Base-by-base conservation (phyloP, 37 sponge, comb jelly and placozoan genomes). In the Chondrosia reniformis region DNA sequence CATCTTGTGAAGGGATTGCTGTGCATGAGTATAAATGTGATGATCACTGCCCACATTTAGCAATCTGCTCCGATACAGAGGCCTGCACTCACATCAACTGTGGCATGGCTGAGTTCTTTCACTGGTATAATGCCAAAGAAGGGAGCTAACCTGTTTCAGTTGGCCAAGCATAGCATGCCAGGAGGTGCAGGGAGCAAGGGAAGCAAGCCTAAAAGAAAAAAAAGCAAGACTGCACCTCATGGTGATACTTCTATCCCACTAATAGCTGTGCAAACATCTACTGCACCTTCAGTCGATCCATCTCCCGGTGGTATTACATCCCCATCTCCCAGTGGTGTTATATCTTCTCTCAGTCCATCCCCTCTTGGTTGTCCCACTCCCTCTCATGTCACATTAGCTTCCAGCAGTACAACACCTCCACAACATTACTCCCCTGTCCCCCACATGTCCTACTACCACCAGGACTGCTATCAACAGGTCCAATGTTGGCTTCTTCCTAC, bases 171-270 rank as follows among this genome's bases (percentile, higher is more conserved):
- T 25, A 64, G 63, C 17, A 75, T 82, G 63, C 83, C 83, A 38
- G 30, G 30, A 59, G 61, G 44, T 24, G 83, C 76, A 41, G 83
- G 83, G 25, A 57, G 61, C 45, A 82, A 82, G 58, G 83, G 83
- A 22, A 64, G 76, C 36, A 66, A 44, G 22, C 41, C 58, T 21
- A 55, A 36, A 46, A 45, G 81, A 49, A 80, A 46, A 21, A 80
- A 46, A 52, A 34, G 22, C 41, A 69, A 69, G 21, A 34, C 36
- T 59, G n/a, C 61, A 13, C 28, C 61, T 59, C 30, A 6, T 5
- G 28, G 30, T 30, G 30, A 6, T 59, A 25, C 61, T 30, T 25
- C 61, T 59, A 25, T 30, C 28, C 61, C 61, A 7, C 61, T 30
- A 59, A 25, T 30, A 59, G 22, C 61, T 59, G 61, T 59, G 61